Evolutionary conservation across 2,797 vertebrate genomes (phyloP).

Genomic region (Pogonophryne albipinna): DNA sequence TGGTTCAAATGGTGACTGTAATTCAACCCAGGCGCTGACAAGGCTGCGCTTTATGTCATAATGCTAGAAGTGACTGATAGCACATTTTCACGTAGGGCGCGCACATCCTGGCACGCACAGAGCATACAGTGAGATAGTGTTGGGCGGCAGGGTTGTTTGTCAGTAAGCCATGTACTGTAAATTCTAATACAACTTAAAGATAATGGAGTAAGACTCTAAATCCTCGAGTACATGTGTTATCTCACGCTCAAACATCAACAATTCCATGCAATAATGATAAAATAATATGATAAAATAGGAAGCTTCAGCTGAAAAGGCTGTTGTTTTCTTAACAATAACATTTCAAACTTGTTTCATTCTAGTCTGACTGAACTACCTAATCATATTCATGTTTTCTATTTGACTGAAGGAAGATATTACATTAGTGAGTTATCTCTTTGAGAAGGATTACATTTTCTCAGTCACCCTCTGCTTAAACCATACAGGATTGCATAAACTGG

Average conservation of each 20-base stretch:
- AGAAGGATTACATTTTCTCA: conserved; percentile 35
- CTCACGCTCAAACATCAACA: neutral
- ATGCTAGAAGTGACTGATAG: conserved; percentile 37
- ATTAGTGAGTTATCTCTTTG: neutral
- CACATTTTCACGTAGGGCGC: conserved; percentile 41
- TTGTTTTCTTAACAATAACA: neutral
- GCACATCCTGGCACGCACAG: conserved; percentile 40
- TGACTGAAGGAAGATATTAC: neutral
- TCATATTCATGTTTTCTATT: neutral
- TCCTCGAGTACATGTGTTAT: neutral
- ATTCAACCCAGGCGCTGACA: conserved; percentile 55
- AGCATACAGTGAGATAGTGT: conserved; percentile 34
- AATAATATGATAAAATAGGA: neutral
- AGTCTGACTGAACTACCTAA: neutral
- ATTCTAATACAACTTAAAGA: conserved; percentile 4
- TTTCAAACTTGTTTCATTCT: neutral
- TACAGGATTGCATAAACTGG: conserved; percentile 35
- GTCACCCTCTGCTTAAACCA: conserved; percentile 25
- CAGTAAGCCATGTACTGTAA: neutral
- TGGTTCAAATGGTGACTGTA: conserved; percentile 65
- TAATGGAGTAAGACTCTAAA: neutral
- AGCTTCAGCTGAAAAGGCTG: neutral
- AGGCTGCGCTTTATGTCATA: conserved; percentile 45
- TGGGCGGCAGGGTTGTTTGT: conserved; percentile 32
- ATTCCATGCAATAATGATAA: neutral